Percentiles rank a stretch among this genome's conserved stretches.
phyloP scores from a whole-genome alignment of 2,797 vertebrate genomes.

The Intellagama lesueurii region DNA sequence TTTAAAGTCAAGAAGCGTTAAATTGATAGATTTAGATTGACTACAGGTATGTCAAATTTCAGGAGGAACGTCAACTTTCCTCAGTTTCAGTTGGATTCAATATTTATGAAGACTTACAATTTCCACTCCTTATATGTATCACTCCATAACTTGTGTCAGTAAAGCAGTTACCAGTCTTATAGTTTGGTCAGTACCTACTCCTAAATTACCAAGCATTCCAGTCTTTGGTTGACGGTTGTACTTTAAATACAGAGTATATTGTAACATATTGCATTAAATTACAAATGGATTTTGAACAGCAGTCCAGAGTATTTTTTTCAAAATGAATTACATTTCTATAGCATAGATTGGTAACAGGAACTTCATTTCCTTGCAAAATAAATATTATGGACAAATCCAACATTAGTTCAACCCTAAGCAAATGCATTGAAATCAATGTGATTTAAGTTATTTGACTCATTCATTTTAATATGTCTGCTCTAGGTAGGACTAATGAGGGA shows the following conservation, averaged over 20 bases:
- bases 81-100: no score
- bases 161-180: background rate
- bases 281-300: conserved; percentile 32
- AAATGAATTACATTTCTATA: conserved; percentile 54
- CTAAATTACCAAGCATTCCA: background rate
- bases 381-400: conserved; percentile 18
- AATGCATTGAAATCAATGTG: conserved; percentile 43
- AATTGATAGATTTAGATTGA: no score
- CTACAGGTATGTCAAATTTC: no score
- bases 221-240: background rate
- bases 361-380: no score
- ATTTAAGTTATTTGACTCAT: background rate
- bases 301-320: conserved; percentile 41
- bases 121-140: no score
- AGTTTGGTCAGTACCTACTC: background rate
- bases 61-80: no score
- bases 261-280: background rate
- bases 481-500: background rate
- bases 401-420: conserved; percentile 20
- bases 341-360: conserved; percentile 8
- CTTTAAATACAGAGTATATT: background rate
- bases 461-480: background rate
- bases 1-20: no score
- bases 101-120: no score
- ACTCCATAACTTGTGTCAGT: no score